phyloP scores from a whole-genome alignment of 2,113 vertebrate species.

The Pygoscelis adeliae region DNA sequence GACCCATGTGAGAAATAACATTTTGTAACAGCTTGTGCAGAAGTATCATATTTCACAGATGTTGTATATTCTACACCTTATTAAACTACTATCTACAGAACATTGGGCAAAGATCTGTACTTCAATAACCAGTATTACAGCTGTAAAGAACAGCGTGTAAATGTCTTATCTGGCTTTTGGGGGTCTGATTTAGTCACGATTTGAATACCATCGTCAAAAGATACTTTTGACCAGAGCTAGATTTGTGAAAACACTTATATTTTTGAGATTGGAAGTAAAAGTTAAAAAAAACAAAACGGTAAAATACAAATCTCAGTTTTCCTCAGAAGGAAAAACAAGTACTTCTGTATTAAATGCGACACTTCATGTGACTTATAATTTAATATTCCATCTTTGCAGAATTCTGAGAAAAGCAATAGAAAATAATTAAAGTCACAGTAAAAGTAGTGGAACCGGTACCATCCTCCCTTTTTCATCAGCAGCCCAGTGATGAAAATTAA shows the following conservation, averaged over 20 bases:
- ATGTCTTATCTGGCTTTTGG: not conserved
- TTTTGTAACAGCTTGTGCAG: not conserved
- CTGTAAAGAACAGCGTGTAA: not conserved
- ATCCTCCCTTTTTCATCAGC: not conserved
- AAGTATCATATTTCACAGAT: not conserved
- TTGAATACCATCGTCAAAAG: not conserved
- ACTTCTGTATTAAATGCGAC: not conserved
- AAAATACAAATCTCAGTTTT: not conserved
- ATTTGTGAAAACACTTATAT: not conserved
- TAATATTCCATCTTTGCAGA: not conserved
- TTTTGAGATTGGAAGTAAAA: not conserved
- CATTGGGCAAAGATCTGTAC: not conserved
- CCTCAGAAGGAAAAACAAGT: not conserved
- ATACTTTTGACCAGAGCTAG: not conserved
- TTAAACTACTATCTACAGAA: not conserved
- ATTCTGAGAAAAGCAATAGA: not conserved
- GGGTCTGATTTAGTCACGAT: not conserved
- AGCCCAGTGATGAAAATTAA: conserved; percentile 35
- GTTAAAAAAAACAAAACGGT: not conserved
- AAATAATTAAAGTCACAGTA: not conserved
- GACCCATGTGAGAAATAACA: not conserved
- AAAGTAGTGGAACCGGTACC: not conserved
- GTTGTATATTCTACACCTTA: not conserved
- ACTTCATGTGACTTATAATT: not conserved
- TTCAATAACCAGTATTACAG: not conserved